phyloP scores from a whole-genome alignment of 2,888 invertebrate genomes.

The Octonoba sinensis region DNA sequence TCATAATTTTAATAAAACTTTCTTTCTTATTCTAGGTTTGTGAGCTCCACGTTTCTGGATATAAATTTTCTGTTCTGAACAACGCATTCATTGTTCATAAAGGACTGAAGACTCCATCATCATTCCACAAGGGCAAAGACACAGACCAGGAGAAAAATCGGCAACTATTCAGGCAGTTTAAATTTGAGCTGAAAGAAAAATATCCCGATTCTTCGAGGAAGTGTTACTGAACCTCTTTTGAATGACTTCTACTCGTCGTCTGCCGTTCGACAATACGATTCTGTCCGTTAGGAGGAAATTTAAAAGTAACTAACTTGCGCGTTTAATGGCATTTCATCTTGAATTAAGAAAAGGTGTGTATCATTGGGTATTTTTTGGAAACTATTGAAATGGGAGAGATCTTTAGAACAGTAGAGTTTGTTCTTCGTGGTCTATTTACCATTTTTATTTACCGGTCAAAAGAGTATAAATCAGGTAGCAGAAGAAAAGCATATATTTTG shows the following conservation, averaged over 20 bases:
- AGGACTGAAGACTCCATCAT: slow-evolving; percentile 73
- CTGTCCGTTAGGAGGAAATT: no score
- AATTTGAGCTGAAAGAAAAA: slow-evolving; percentile 74
- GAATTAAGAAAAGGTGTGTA: no score
- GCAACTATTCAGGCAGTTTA: slow-evolving; percentile 74
- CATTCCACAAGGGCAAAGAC: slow-evolving; percentile 73
- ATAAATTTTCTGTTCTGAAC: slow-evolving; percentile 74
- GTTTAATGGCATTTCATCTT: no score
- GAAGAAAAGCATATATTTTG: no score
- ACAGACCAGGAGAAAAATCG: slow-evolving; percentile 73
- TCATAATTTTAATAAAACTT: background rate
- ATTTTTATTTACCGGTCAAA: no score
- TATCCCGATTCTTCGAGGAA: slow-evolving; percentile 74
- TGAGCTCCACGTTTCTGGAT: slow-evolving; percentile 75
- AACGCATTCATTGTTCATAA: slow-evolving; percentile 75
- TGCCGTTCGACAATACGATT: background rate
- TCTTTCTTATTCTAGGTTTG: slow-evolving; percentile 72
- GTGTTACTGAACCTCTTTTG: slow-evolving; percentile 69
- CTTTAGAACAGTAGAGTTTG: no score
- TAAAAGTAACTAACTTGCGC: no score
- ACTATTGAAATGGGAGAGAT: no score
- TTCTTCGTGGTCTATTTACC: no score
- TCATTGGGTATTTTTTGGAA: no score
- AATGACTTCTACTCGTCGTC: background rate
- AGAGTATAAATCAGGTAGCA: no score